Evolutionary conservation across 2,888 invertebrate species (phyloP).

Genomic region (Microdon myrmicae): DNA sequence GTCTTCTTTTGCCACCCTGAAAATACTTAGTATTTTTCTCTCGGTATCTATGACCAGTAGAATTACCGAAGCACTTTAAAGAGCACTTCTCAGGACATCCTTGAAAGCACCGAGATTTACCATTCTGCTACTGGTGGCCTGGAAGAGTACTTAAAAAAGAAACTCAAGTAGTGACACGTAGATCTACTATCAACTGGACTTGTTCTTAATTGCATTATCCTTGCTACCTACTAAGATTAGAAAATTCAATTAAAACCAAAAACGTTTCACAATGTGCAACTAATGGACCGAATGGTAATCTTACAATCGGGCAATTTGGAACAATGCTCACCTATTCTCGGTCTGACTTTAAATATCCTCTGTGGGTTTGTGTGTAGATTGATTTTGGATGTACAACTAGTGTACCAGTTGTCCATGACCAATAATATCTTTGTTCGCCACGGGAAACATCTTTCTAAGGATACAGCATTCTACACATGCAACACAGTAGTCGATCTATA

Average conservation of each 20-base stretch:
- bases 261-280: slow-evolving; percentile 50
- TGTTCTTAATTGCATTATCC: slow-evolving; percentile 16
- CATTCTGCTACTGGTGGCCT: slow-evolving; percentile 21
- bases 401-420: not conserved
- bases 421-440: not conserved
- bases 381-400: too few relatives aligned
- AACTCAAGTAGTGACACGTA: slow-evolving; percentile 39
- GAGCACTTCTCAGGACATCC: too few relatives aligned
- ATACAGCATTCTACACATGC: slow-evolving; percentile 19
- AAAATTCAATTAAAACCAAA: slow-evolving; percentile 50
- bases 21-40: too few relatives aligned
- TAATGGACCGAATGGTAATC: slow-evolving; percentile 49
- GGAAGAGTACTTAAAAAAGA: slow-evolving; percentile 15
- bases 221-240: slow-evolving; percentile 22
- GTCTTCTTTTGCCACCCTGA: too few relatives aligned
- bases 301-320: slow-evolving; percentile 51
- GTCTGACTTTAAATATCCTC: slow-evolving; percentile 37
- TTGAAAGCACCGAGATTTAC: too few relatives aligned
- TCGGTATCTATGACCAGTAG: too few relatives aligned
- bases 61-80: too few relatives aligned
- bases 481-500: slow-evolving; percentile 14
- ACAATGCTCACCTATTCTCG: slow-evolving; percentile 46
- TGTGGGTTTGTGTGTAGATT: not conserved
- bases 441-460: slow-evolving; percentile 27
- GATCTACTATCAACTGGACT: slow-evolving; percentile 31